Evolutionary conservation across 2,113 vertebrate species (phyloP).

Genomic region (Chroicocephalus ridibundus): DNA sequence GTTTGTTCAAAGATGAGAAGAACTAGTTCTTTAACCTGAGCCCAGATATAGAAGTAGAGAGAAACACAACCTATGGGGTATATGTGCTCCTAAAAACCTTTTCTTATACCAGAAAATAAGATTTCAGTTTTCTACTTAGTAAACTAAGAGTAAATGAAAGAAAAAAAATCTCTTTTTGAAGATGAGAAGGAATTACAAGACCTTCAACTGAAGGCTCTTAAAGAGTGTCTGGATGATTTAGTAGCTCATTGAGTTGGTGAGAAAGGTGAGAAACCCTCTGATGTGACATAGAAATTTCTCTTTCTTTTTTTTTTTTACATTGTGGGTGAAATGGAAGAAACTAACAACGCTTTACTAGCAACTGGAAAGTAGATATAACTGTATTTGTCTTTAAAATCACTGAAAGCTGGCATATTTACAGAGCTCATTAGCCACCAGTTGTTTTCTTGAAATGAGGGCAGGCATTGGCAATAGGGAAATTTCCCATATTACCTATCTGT

Average conservation of each 20-base stretch:
- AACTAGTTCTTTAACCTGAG: neutral
- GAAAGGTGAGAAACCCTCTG: neutral
- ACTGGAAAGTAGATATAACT: neutral
- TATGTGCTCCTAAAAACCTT: neutral
- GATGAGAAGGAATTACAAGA: neutral
- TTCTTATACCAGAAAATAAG: neutral
- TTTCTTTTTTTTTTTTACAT: neutral
- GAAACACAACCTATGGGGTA: neutral
- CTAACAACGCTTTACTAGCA: neutral
- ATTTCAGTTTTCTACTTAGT: neutral
- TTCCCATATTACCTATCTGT: neutral
- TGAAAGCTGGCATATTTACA: neutral
- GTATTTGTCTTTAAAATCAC: neutral
- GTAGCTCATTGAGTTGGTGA: neutral
- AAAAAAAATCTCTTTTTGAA: neutral
- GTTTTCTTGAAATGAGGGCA: neutral
- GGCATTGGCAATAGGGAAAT: neutral
- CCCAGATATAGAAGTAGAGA: neutral
- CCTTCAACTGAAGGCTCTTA: neutral
- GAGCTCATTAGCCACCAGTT: neutral
- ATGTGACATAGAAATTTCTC: neutral
- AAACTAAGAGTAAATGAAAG: neutral
- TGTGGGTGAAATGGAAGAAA: neutral
- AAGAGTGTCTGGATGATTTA: neutral
- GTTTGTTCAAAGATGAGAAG: conserved; percentile 3